phyloP scores from a whole-genome alignment of 2,113 vertebrate genomes.

The Albula goreensis region DNA sequence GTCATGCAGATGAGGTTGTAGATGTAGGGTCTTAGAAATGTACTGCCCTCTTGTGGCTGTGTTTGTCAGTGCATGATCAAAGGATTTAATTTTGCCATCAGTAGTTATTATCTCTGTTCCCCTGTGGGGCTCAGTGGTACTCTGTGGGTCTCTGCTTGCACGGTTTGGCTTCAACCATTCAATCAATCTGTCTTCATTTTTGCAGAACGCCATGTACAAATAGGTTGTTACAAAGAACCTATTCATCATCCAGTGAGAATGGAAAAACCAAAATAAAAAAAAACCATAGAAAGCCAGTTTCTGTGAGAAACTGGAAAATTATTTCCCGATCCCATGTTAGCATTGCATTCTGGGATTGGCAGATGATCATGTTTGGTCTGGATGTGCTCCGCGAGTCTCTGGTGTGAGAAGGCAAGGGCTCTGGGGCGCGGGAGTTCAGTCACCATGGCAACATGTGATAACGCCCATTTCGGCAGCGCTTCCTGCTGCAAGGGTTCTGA shows the following conservation, averaged over 20 bases:
- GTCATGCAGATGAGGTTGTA: background rate
- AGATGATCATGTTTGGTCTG: background rate
- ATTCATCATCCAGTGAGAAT: too few relatives aligned
- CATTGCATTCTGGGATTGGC: background rate
- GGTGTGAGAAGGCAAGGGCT: background rate
- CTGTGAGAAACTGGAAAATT: too few relatives aligned
- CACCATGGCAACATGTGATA: background rate
- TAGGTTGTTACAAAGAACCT: too few relatives aligned
- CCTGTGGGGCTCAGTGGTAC: background rate
- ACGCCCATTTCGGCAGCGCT: background rate
- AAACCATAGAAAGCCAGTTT: too few relatives aligned
- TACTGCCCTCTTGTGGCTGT: slow-evolving; percentile 12
- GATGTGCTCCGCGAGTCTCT: background rate
- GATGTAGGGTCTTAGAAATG: background rate
- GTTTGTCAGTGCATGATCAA: background rate
- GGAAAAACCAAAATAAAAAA: too few relatives aligned
- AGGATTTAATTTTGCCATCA: background rate
- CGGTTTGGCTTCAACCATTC: too few relatives aligned
- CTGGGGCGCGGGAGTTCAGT: too few relatives aligned
- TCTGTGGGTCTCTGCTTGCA: too few relatives aligned
- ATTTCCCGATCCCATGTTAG: background rate
- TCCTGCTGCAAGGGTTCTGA: background rate
- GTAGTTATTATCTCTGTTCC: background rate
- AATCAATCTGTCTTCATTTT: too few relatives aligned
- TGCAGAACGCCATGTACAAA: too few relatives aligned